Evolutionary conservation across 2,113 vertebrate genomes (phyloP), one percentile per base, ranked within the genome.

Genomic region (Vanacampus margaritifer): DNA sequence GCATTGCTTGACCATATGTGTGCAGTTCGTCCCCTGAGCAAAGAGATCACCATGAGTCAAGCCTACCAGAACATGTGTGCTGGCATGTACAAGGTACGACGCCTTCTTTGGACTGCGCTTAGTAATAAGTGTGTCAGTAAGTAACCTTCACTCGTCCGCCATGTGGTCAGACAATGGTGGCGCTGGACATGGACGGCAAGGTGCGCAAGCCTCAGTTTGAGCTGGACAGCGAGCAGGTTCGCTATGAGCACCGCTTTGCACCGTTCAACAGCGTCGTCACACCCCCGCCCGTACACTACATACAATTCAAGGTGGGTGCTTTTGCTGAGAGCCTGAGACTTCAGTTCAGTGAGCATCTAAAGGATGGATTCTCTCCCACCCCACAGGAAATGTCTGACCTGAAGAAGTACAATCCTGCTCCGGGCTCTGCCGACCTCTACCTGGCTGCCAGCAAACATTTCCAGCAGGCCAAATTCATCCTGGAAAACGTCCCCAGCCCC

Each of bases 51-150:
- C 41, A 96, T 99, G 95, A 98, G 96, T 85, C 97, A 99, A 79
- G 97, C 95, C 0, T 98, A 99, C 85, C 97, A 99, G 92, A 99
- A 98, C 79, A 98, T 98, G 96, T 99, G 97, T 67, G 97, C 97
- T 75, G 97, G 97, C 70, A 99, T 99, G 97, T 99, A 99, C 88
- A 99, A 99, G 93, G 97, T 98, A 90, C 68, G 46, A 64, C 3
- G 35, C 43, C 2, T 21, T 24, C 19, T 16, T 7, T 60, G 13
- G 23, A 45, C 1, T 14, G 9, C 11, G 53, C 53, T 32, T 32
- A n/a, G n/a, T n/a, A n/a, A n/a, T 6, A 23, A 53, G 26, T 35
- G 23, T 50, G 35, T 60, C 4, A 26, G 39, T 43, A 26, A 62
- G 39, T 35, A 43, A 65, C 1, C 21, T n/a, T n/a, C n/a, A n/a